Conservation (phyloP, 2,797 vertebrate species). For the Phoeniculus purpureus region DNA sequence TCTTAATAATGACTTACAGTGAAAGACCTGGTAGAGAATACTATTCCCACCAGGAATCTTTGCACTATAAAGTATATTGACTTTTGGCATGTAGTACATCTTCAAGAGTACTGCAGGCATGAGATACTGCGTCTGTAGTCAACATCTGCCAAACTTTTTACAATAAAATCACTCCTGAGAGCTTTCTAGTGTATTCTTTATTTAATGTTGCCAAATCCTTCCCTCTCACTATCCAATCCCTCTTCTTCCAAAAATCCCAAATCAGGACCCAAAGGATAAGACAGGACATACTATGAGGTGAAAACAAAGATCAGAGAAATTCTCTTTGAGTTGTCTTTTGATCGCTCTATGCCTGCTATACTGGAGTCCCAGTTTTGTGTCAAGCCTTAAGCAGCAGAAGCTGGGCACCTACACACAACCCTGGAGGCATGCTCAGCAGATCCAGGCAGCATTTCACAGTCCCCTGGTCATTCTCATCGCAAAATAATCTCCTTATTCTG, state of each 20-base stretch:
- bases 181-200: background rate
- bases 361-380: background rate
- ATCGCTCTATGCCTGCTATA: background rate
- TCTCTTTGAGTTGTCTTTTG: background rate
- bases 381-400: background rate
- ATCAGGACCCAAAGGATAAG: background rate
- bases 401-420: background rate
- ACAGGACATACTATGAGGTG: background rate
- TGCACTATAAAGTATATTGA: background rate
- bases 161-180: background rate
- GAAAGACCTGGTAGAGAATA: slow-evolving; percentile 21
- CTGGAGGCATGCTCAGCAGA: background rate
- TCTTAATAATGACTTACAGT: slow-evolving; percentile 16
- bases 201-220: background rate
- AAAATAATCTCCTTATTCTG: slow-evolving; percentile 13
- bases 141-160: background rate
- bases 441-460: background rate
- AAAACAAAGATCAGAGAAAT: slow-evolving; percentile 26
- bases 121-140: background rate
- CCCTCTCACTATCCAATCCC: background rate
- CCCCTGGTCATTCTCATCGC: background rate
- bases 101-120: background rate
- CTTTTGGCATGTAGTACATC: background rate
- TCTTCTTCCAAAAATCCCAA: background rate
- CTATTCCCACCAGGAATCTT: slow-evolving; percentile 28